These are phyloP conservation scores for Minunthozetes semirufus DNA, from an alignment of 2,888 invertebrate genomes.

Conservation along the genomic window DNA sequence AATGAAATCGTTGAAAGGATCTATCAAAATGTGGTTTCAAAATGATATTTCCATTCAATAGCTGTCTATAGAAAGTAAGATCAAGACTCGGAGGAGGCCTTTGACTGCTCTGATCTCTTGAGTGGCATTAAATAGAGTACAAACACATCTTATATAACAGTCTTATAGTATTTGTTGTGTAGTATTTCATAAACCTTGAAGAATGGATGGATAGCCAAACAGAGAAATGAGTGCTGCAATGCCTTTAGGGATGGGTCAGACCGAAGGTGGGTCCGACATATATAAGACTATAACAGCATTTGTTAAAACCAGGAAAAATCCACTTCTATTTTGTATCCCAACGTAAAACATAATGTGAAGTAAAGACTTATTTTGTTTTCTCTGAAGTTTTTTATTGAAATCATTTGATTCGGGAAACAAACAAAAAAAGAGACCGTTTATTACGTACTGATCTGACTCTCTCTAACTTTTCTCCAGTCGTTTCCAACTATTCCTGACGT, in stretches of 20 bases:
- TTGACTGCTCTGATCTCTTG: background rate
- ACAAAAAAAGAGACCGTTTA: background rate
- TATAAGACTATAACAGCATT: constrained; percentile 24
- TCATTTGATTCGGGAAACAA: constrained; percentile 9
- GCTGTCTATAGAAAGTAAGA: constrained; percentile 4
- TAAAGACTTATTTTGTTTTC: background rate
- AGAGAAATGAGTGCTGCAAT: background rate
- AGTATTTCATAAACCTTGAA: constrained; percentile 5
- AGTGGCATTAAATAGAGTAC: background rate
- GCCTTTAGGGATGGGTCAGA: constrained; percentile 29
- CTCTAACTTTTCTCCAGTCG: too few species aligned
- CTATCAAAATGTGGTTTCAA: background rate
- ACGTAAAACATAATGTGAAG: constrained; percentile 13
- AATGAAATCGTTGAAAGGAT: background rate
- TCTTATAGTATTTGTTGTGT: background rate
- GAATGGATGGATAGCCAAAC: background rate
- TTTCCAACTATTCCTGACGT: too few species aligned
- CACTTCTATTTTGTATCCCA: constrained; percentile 16
- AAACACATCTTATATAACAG: constrained; percentile 15
- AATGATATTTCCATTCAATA: background rate
- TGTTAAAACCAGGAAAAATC: constrained; percentile 27
- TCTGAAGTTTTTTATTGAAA: background rate
- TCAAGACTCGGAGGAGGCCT: constrained; percentile 5
- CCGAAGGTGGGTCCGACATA: constrained; percentile 20
- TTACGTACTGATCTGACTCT: background rate